Base-by-base conservation (phyloP, 2,888 invertebrate genomes). In the Pheosia tremula region DNA sequence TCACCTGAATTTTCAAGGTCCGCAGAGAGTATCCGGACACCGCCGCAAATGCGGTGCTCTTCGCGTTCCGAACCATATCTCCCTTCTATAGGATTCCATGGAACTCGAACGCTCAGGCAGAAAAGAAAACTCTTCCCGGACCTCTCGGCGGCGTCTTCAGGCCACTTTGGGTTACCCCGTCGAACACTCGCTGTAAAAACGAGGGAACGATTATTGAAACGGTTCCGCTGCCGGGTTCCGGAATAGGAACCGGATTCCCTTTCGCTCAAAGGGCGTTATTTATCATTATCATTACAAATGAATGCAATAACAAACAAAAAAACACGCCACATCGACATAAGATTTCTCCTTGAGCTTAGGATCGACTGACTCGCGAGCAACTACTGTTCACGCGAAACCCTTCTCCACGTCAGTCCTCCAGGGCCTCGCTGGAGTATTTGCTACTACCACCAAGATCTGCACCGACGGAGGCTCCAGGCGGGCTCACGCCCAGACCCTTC, bases 401-500 rank as follows among this genome's bases (percentile, higher is more conserved):
- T 94, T 94, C 94, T 80, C 92, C 94, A 94, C 94, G 84, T 94
- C 94, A 94, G 94, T 93, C 94, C 91, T 94, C 94, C 90, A 94
- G 92, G 92, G 83, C 84, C 94, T 94, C 95, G 89, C 94, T 95
- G 90, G 95, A 95, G 94, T 95, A 95, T 95, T 95, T 95, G 95
- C 95, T 95, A 95, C 95, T 95, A 95, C 94, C 94, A 95, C 95
- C 95, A 95, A 95, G 95, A 95, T 95, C 91, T 92, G 93, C 90
- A 88, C 93, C 89, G 88, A 88, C 89, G 91, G 90, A 84, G 88
- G 91, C 91, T 92, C 91, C 90, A 90, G 76, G 88, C 88, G 79
- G 88, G 88, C 89, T 90, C 79, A 80, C 83, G 82, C 94, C 91
- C 94, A 90, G 87, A 93, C 89, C 94, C 95, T 95, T 95, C 95